Base-by-base conservation (phyloP, 2,888 invertebrate genomes). In the Drosophila subsilvestris region DNA sequence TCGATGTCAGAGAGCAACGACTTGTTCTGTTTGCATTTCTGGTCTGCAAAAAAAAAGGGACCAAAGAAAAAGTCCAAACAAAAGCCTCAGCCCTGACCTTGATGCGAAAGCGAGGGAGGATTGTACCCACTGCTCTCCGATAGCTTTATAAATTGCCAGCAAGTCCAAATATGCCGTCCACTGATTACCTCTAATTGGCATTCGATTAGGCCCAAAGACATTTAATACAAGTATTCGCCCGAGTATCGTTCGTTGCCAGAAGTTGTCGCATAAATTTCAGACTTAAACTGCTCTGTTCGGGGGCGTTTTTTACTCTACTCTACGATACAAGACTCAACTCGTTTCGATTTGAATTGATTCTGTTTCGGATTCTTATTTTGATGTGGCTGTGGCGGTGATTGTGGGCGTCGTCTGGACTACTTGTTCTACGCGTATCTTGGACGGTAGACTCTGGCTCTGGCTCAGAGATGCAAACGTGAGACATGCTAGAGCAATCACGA, bases 101-200 rank as follows among this genome's bases (percentile, higher is more conserved):
- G 50, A 42, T 45, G 14, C 42, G 12, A 14, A 14, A n/a, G 57
- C n/a, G 73, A 73, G 72, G 73, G 66, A 54, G 72, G 60, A 18
- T 53, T 42, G 44, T 7, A 7, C 20, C 20, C 9, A 18, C 32
- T 37, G 14, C 25, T 0, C 37, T 44, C 37, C 10, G 42, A 62
- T 54, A 56, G 60, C 51, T 49, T 47, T 29, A 32, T 25, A 47
- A 75, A n/a, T 56, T 59, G 66, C 25, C 77, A 56, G 66, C 76
- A 78, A 63, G 79, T 56, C 74, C 53, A 49, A 70, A 58, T 61
- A 48, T 20, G 25, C 47, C 54, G 49, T 32, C 22, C 58, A 63
- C 65, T 70, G 80, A 80, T 79, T 74, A 69, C 61, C 42, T 65
- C 68, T 83, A 79, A 81, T 79, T 74, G 77, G 44, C 47, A 12